Percentiles rank a stretch among this genome's conserved stretches.
Conservation (phyloP, 2,113 vertebrate species). For the Eleginops maclovinus region DNA sequence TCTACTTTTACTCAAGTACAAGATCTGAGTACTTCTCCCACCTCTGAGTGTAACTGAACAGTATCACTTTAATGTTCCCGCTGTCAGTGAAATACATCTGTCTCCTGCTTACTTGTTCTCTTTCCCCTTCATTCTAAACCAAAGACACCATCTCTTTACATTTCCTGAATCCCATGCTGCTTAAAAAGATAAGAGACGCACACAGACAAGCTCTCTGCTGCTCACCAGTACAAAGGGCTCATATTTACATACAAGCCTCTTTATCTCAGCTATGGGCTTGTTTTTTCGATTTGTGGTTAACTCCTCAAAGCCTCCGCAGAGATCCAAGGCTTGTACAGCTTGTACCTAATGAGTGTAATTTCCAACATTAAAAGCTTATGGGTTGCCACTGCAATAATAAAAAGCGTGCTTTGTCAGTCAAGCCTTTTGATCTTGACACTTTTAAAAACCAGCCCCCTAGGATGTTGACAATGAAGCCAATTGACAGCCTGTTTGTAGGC, state of each 20-base stretch:
- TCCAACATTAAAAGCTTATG: slow-evolving; percentile 80
- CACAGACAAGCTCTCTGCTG: slow-evolving; percentile 44
- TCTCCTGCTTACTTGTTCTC: not conserved
- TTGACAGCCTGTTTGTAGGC: slow-evolving; percentile 73
- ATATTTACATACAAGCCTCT: slow-evolving; percentile 77
- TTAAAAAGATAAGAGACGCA: slow-evolving; percentile 63
- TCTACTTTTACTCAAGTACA: too few species aligned
- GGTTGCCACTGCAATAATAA: slow-evolving; percentile 73
- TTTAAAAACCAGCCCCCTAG: slow-evolving; percentile 75
- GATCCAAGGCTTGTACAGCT: slow-evolving; percentile 76
- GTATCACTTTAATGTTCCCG: not conserved
- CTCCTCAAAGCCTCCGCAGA: slow-evolving; percentile 72
- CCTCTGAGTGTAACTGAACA: not conserved
- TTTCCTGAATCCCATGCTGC: slow-evolving; percentile 62
- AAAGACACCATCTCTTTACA: slow-evolving; percentile 52
- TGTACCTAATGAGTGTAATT: slow-evolving; percentile 83
- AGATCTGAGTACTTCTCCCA: too few species aligned
- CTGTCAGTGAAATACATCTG: slow-evolving; percentile 5
- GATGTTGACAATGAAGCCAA: slow-evolving; percentile 76
- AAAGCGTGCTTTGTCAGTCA: slow-evolving; percentile 77
- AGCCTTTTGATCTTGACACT: slow-evolving; percentile 83
- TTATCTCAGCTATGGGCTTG: slow-evolving; percentile 62
- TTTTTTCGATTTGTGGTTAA: slow-evolving; percentile 73
- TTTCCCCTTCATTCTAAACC: slow-evolving; percentile 30
- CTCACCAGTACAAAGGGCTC: slow-evolving; percentile 61